Evolutionary conservation across 2,113 vertebrate species (phyloP), one percentile per base, ranked within the genome.

Genomic region (Pollimyrus isidori): DNA sequence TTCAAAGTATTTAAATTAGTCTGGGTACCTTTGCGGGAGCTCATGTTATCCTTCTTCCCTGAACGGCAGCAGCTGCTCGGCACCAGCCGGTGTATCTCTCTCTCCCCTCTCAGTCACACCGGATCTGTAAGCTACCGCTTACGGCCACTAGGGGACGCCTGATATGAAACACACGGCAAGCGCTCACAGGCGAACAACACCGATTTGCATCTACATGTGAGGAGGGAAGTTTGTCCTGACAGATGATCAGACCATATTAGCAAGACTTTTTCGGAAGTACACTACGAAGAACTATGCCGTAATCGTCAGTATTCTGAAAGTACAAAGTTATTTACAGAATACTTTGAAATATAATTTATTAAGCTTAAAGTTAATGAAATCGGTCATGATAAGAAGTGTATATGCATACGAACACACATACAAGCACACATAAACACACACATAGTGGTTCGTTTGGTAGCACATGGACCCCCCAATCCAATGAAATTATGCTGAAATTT

Each of bases 1-100:
- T 83, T 89, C 65, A 53, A 42, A 83, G 30, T 30, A 85, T 62
- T 26, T 90, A 48, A 56, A 82, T 56, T 90, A 35, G 10, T 49
- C 42, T 92, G 91, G 92, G 85, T 93, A 98, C 97, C 97, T 97
- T 98, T 98, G 91, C 96, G 96, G 92, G 97, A 97, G 96, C 96
- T 98, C 97, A 98, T 98, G 93, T 92, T 89, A 86, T 93, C 93
- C 93, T 93, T 92, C 92, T 93, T 95, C 73, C 90, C 92, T 92
- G 91, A 93, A 93, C 73, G 91, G 94, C 90, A 92, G 93, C 93
- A 88, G 35, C 65, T 30, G 92, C 91, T 90, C 92, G 89, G 91
- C 87, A 17, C 92, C 82, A 93, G 93, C 88, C 88, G 88, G 49
- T 56, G n/a, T 52, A 50, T 89, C 91, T 91, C 91, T 87, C 65